Evolutionary conservation across 2,888 invertebrate genomes (phyloP), one percentile per base, ranked within the genome.

Genomic region (Synanthedon andrenaeformis): DNA sequence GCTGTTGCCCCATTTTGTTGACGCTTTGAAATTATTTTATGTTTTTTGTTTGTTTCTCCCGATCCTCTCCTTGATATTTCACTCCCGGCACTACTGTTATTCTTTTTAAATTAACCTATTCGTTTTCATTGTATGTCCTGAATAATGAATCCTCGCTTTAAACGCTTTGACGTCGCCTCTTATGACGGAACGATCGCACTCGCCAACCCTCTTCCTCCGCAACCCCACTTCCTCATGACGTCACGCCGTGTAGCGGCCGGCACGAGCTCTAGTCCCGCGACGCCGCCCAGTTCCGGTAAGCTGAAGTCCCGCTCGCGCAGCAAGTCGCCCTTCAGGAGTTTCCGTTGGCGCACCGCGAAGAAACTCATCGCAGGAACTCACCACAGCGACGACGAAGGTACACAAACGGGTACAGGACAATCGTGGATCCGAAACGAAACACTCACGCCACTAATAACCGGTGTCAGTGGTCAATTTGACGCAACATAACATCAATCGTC

Each of bases 271-370:
- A 74, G 79, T 54, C 81, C 84, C 35, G 77, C 78, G 28, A 85
- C 82, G 66, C 89, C 81, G 50, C 83, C 80, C 55, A 89, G 87
- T 61, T 89, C 90, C 77, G 90, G 90, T 82, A 89, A 90, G 87
- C 89, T 90, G 90, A 94, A 94, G 91, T 92, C 93, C 78, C 92
- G 95, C 66, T 95, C 96, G 68, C 92, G 96, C 72, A 96, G 96
- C 90, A 96, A 96, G 89, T 96, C 96, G 70, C 96, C 96, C 59
- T 96, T 96, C 92, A 90, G 96, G 78, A 96, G 95, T 89, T 96
- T 96, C 91, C 91, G 96, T 62, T 96, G 95, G 95, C 93, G 93
- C 89, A 94, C 94, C 79, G 91, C 93, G 62, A 89, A 91, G 81
- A 91, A 90, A 67, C 87, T 90, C 60, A 84, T 90, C 70, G 90